A percentile compares a stretch with the other conserved stretches of the same genome.
phyloP scores from a whole-genome alignment of 1,140 invertebrate genomes.

The Aleiodes sp. region DNA sequence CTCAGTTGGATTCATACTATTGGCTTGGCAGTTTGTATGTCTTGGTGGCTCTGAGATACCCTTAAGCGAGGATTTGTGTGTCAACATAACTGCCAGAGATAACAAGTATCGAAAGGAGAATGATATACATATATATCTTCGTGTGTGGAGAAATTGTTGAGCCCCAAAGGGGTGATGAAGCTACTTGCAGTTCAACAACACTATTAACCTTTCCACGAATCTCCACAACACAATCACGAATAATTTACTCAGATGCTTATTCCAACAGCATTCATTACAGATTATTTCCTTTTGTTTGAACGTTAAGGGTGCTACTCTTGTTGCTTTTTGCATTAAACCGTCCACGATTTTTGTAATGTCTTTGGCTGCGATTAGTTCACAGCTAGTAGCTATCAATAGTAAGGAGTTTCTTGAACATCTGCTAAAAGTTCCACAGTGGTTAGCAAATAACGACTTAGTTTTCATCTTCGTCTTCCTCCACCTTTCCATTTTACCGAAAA shows the following conservation, averaged over 20 bases:
- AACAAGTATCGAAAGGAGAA: background rate
- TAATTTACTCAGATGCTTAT: no score
- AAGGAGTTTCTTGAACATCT: background rate
- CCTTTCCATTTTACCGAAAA: conserved; percentile 3
- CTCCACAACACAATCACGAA: no score
- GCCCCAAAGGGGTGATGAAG: background rate
- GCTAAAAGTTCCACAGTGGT: background rate
- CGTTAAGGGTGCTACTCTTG: no score
- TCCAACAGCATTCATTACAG: no score
- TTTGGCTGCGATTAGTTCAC: background rate
- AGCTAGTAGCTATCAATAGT: background rate
- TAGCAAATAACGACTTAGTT: conserved; percentile 5
- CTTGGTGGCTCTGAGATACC: background rate
- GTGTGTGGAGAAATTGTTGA: background rate
- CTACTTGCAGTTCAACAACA: background rate
- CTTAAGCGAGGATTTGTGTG: background rate
- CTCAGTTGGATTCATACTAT: no score
- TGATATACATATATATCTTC: background rate
- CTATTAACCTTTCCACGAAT: background rate
- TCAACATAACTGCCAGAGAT: conserved; percentile 1
- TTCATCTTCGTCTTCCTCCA: no score
- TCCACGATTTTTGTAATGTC: background rate
- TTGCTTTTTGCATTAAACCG: no score
- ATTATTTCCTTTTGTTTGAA: no score
- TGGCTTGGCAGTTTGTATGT: no score